A percentile compares a stretch with the other conserved stretches of the same genome.
Evolutionary conservation across 1,140 invertebrate genomes (phyloP).

Genomic region (Achatina immaculata): DNA sequence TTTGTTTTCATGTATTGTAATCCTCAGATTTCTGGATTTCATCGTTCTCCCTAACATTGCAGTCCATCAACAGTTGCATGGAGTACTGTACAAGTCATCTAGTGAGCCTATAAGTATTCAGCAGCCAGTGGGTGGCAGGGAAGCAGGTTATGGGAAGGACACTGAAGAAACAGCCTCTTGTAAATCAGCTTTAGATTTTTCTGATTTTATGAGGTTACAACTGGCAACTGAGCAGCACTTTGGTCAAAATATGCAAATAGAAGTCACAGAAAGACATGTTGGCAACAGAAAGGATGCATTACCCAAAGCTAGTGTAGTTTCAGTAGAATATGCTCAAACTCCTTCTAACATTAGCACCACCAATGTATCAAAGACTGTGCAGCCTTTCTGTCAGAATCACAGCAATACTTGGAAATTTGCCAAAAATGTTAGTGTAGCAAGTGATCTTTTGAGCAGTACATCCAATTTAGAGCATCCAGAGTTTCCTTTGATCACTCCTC

Average conservation of each 20-base stretch:
- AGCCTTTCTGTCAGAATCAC: not conserved
- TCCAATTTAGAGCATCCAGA: too few relatives aligned
- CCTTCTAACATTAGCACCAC: too few relatives aligned
- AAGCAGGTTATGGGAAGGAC: conserved; percentile 1
- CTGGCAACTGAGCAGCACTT: not conserved
- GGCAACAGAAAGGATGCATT: not conserved
- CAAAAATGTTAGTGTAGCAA: too few relatives aligned
- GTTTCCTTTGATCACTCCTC: too few relatives aligned
- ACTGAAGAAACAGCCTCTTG: conserved; percentile 36
- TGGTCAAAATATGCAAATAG: too few relatives aligned
- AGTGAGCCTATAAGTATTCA: conserved; percentile 65
- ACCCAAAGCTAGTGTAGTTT: not conserved
- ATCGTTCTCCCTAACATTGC: conserved; percentile 73
- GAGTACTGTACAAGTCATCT: conserved; percentile 73
- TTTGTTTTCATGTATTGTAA: not conserved
- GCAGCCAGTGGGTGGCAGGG: conserved; percentile 30
- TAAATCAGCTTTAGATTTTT: conserved; percentile 49
- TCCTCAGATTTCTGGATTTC: conserved; percentile 88
- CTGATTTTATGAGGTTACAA: conserved; percentile 31
- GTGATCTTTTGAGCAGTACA: too few relatives aligned
- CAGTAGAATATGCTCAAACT: too few relatives aligned
- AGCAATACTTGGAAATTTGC: not conserved
- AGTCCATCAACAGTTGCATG: conserved; percentile 71
- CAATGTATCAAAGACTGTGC: too few relatives aligned
- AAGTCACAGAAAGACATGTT: too few relatives aligned